Evolutionary conservation across 2,888 invertebrate genomes (phyloP), one percentile per base, ranked within the genome.

Genomic region (Heteromyza rotundicornis): DNA sequence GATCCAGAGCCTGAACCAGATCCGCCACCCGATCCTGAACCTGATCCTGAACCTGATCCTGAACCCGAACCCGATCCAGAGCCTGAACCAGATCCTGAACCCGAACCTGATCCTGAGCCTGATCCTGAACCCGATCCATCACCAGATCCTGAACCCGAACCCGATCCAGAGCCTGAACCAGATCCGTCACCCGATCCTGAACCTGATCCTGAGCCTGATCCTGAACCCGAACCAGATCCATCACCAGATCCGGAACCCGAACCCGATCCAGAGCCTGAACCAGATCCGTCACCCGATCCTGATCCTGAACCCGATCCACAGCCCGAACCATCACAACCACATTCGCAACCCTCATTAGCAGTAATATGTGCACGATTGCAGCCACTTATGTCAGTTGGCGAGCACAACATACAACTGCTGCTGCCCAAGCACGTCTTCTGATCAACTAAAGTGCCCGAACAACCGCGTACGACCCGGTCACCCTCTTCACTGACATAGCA

Each of bases 371-470:
- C 58, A 1, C 57, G 51, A 67, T 73, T 74, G 51, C 74, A 75
- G 1, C 57, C 64, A 2, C 35, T 24, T 10, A 76, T 32, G 50
- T 74, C 66, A 16, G 57, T 67, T 0, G 74, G 67, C 19, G 72
- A 58, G 32, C 74, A 76, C 8, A 76, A 60, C 3, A 62, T 24
- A 50, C 75, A 76, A 14, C 65, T 63, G 2, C 20, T 55, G 2
- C 63, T 63, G 1, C 23, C 22, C 17, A 71, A 55, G 22, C 76
- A 76, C 2, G 60, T 20, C 20, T 53, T 67, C 61, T 76, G 74
- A 16, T 70, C 65, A 2, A 61, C 54, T 10, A 69, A 64, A 16
- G 63, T 64, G 10, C 64, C 63, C 2, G 70, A 64, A 56, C 77
- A 77, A 2, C 74, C 74, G 7, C 75, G 72, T 35, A 65, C 59